These are phyloP conservation scores for Gymnopithys bicolor DNA, from an alignment of 2,797 vertebrate genomes.

Conservation along the genomic window DNA sequence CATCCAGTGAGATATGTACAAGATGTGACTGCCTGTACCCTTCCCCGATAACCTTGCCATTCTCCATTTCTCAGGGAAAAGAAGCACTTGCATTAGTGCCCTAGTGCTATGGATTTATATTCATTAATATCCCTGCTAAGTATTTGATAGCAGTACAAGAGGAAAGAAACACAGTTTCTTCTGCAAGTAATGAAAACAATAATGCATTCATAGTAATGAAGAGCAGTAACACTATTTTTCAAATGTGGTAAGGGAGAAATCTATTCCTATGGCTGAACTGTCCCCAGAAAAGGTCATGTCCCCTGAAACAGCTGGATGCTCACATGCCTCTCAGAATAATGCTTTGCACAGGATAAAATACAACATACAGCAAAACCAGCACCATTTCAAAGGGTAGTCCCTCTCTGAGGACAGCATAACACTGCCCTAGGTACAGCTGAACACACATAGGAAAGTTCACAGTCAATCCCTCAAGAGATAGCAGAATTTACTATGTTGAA, in stretches of 20 bases:
- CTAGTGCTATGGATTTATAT: neutral
- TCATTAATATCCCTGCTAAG: neutral
- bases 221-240: neutral
- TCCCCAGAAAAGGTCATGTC: neutral
- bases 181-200: neutral
- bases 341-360: neutral
- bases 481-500: neutral
- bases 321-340: neutral
- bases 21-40: neutral
- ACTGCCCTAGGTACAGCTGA: neutral
- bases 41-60: neutral
- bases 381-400: neutral
- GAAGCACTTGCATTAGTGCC: neutral
- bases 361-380: neutral
- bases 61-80: neutral
- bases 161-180: neutral
- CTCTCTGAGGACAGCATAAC: accelerated
- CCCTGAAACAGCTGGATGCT: neutral
- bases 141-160: neutral
- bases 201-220: neutral
- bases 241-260: neutral
- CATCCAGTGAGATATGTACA: neutral
- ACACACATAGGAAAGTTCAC: neutral
- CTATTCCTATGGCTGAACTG: neutral
- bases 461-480: neutral